Evolutionary conservation across 2,113 vertebrate species (phyloP), one percentile per base, ranked within the genome.

Genomic region (Rhagologus leucostigma): DNA sequence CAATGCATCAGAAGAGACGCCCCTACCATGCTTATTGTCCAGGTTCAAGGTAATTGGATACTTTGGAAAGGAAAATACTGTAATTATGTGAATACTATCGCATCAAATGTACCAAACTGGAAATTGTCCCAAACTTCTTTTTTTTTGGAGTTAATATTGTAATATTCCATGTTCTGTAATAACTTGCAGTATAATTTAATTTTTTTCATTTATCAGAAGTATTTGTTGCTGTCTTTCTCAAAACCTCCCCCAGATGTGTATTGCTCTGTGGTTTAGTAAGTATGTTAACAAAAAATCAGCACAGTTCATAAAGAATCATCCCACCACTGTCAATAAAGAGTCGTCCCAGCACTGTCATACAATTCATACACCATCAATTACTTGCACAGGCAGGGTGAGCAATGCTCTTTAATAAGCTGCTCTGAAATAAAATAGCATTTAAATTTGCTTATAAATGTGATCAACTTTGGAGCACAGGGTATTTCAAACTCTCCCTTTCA

Each of bases 211-310:
- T 68, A 24, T 93, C 59, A 64, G 44, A 89, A 80, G 46, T 10
- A 84, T 94, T 94, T 86, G 5, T 16, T 93, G 17, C 87, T 84
- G 95, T 95, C 65, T 93, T 97, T 89, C 86, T 96, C 89, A 94
- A 82, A 87, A 69, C 67, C 33, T 87, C 21, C 47, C 20, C 32
- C 17, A 85, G 70, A 70, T 90, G 20, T 80, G 32, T 77, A 95
- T 73, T 84, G 57, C 89, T 83, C 92, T 67, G 37, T 87, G 41
- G 35, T 85, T 97, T 86, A 32, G 65, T 79, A 62, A 78, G 71
- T 87, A 79, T 70, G 55, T 81, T 96, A 84, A 65, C 85, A 96
- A 93, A 95, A 63, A 91, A 92, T 86, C 69, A 60, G 33, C 39
- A n/a, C 37, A 46, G 26, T 46, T 73, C 47, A 47, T 60, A 53